phyloP scores from a whole-genome alignment of 2,797 vertebrate genomes.

The Aphelocoma californica region DNA sequence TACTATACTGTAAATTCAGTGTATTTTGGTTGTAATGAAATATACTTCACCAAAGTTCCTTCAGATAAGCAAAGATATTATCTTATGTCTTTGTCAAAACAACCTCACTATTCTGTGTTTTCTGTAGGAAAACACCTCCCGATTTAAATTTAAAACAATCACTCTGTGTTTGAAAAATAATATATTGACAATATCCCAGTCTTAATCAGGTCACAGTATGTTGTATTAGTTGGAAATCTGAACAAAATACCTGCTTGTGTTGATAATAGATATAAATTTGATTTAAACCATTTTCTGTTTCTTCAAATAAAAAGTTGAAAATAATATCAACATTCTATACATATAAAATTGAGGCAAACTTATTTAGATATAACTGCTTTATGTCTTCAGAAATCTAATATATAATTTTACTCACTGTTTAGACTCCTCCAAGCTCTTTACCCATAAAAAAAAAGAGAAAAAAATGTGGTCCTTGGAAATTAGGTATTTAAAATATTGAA shows the following conservation, averaged over 20 bases:
- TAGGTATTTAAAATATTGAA: not conserved
- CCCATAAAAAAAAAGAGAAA: fast-evolving
- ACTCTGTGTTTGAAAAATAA: not conserved
- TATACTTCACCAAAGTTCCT: not conserved
- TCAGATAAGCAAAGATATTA: not conserved
- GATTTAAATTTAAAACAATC: not conserved
- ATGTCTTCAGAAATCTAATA: not conserved
- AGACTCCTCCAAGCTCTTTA: not conserved
- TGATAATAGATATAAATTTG: not conserved
- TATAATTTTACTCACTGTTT: not conserved
- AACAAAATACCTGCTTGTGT: not conserved
- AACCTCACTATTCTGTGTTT: not conserved
- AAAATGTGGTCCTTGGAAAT: not conserved
- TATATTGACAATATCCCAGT: not conserved
- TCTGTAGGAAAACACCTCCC: not conserved
- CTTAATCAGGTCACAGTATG: not conserved
- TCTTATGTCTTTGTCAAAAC: not conserved
- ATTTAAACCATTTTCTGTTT: not conserved
- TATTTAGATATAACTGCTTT: not conserved
- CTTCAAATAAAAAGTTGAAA: not conserved
- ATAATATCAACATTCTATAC: not conserved
- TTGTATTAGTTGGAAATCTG: not conserved
- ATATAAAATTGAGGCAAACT: not conserved
- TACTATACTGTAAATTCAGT: not conserved
- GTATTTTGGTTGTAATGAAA: not conserved